Base-by-base conservation (phyloP, 2,888 invertebrate genomes). In the Aphodius granarius region DNA sequence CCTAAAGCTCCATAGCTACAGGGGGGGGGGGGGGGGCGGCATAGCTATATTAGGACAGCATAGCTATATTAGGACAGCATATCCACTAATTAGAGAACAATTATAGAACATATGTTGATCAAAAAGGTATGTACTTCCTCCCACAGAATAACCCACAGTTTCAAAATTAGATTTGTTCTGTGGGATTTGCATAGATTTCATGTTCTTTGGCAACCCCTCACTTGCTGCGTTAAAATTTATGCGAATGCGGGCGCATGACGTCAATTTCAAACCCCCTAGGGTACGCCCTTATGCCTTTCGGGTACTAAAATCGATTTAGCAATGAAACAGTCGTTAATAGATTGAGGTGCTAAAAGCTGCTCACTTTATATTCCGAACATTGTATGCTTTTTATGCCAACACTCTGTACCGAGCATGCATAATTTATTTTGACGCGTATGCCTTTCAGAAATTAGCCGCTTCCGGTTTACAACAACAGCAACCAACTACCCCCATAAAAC, bases 301-400 rank as follows among this genome's bases (percentile, higher is more conserved):
- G 68, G 22, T 6, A 22, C 20, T 13, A n/a, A 21, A 20, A 68
- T 68, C 68, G 68, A 68, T 68, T 68, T 68, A 68, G 68, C 68
- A 68, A 68, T 68, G 68, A 68, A 68, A 68, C 68, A 68, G n/a
- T 68, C 68, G 68, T 68, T 68, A 68, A 68, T 68, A 68, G 68
- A 68, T 68, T 68, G 20, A 22, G 21, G 20, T 20, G 6, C 68
- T 5, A 20, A 68, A 68, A 68, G n/a, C 68, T 19, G 20, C 21
- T n/a, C 68, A 68, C 68, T 68, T 20, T 68, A 68, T 68, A 68
- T 68, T 68, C 68, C 21, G 68, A 22, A 68, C 68, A 68, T 68
- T 68, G 68, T 68, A 68, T 68, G 68, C 68, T 68, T 68, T 68
- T 68, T 68, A 68, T 68, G 68, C 21, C 21, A 22, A 22, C 68